These are phyloP conservation scores for Donacobius atricapilla DNA, from an alignment of 2,113 vertebrate genomes.

Conservation along the genomic window DNA sequence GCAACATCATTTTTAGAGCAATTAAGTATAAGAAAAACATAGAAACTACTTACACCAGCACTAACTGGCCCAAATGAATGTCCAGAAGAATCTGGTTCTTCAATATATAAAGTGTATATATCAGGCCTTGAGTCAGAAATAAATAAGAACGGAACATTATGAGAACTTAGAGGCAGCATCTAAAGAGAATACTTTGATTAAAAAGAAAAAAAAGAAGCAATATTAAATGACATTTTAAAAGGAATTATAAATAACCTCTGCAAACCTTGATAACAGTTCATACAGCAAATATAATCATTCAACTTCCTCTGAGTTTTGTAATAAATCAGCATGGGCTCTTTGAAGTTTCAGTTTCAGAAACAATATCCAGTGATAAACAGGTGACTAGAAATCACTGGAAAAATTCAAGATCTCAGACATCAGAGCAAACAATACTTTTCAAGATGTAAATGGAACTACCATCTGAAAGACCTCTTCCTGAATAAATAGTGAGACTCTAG, in stretches of 20 bases:
- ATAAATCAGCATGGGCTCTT: not conserved
- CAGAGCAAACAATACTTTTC: not conserved
- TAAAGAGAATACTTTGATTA: not conserved
- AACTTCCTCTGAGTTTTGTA: not conserved
- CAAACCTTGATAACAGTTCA: not conserved
- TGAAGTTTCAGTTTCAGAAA: not conserved
- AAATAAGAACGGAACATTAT: not conserved
- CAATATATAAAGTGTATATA: conserved; percentile 89
- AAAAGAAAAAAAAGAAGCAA: not conserved
- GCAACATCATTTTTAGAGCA: not conserved
- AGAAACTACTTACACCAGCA: conserved; percentile 73
- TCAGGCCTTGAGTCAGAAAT: conserved; percentile 76
- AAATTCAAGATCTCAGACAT: not conserved
- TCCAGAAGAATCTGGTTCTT: conserved; percentile 87
- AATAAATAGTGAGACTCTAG: not conserved
- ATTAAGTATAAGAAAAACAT: not conserved
- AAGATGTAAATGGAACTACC: not conserved
- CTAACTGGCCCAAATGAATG: conserved; percentile 84
- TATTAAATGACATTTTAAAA: not conserved
- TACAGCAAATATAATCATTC: not conserved
- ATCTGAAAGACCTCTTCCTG: not conserved
- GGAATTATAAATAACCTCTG: not conserved
- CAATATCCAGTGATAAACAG: not conserved
- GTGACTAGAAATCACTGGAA: not conserved
- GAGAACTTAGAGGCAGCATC: not conserved